These are phyloP conservation scores for Agelaius tricolor DNA, from an alignment of 2,113 vertebrate genomes.

Conservation along the genomic window DNA sequence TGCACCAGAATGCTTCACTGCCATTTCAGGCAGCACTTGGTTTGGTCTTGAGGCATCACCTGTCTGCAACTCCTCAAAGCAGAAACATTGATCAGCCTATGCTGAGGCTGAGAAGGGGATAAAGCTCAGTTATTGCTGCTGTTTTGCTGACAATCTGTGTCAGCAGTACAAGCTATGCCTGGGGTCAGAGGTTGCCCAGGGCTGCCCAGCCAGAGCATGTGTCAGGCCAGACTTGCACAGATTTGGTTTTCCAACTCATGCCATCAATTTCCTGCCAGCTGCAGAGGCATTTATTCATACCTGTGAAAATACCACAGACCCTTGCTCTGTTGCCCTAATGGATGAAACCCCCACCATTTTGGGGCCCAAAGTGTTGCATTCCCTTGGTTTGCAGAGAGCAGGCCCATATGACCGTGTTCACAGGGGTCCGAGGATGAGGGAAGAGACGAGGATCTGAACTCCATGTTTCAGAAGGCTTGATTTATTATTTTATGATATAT, in stretches of 20 bases:
- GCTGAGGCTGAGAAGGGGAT: not conserved
- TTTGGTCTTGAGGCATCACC: not conserved
- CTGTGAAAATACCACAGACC: not conserved
- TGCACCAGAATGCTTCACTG: not conserved
- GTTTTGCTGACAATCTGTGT: not conserved
- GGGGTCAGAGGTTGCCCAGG: not conserved
- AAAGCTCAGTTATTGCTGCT: not conserved
- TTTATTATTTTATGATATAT: no score
- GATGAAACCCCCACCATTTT: not conserved
- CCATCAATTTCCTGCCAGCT: not conserved
- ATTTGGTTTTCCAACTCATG: not conserved
- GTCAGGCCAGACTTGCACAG: rapidly evolving
- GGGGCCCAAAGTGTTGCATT: not conserved
- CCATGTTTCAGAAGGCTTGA: no score
- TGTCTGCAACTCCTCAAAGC: not conserved
- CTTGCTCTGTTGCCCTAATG: rapidly evolving
- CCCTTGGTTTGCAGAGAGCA: not conserved
- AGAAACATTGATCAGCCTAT: rapidly evolving
- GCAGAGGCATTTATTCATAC: not conserved
- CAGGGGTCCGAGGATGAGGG: no score
- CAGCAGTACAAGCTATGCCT: not conserved
- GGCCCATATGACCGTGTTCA: not conserved
- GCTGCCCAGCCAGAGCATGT: not conserved
- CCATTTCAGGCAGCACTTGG: not conserved
- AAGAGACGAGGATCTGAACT: no score